phyloP scores from a whole-genome alignment of 2,113 vertebrate genomes.

The Aptenodytes forsteri region DNA sequence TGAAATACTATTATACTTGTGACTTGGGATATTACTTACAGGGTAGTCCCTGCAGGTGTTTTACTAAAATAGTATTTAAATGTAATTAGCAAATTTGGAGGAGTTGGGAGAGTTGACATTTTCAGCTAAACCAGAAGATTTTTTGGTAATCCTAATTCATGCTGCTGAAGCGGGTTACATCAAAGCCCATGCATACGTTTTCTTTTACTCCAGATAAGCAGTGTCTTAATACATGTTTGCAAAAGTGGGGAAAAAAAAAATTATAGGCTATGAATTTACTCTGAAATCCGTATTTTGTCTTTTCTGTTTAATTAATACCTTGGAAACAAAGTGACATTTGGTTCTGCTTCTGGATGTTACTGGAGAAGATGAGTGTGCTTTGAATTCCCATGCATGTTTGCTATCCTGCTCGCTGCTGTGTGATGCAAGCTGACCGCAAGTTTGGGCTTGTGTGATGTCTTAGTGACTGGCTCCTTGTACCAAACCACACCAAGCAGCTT shows the following conservation, averaged over 20 bases:
- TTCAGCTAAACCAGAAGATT: background rate
- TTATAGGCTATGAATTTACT: background rate
- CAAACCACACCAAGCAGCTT: accelerated
- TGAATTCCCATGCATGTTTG: background rate
- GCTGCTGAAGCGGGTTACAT: background rate
- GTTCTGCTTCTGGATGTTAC: background rate
- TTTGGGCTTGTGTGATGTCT: background rate
- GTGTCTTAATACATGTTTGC: background rate
- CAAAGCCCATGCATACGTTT: accelerated
- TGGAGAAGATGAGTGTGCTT: background rate
- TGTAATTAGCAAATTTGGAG: background rate
- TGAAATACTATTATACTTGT: background rate
- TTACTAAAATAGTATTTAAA: background rate
- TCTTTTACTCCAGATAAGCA: background rate
- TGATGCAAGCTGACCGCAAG: background rate
- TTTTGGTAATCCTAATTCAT: background rate
- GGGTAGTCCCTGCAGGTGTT: background rate
- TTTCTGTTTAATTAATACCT: background rate
- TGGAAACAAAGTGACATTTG: background rate
- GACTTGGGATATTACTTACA: background rate
- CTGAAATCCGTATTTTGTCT: background rate
- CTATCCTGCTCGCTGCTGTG: accelerated
- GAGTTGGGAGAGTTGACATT: background rate
- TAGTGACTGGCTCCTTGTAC: background rate
- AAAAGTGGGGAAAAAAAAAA: background rate